Percentiles rank a stretch among this genome's conserved stretches.
Evolutionary conservation across 2,113 vertebrate genomes (phyloP).

Genomic region (Brevimyrus niger): DNA sequence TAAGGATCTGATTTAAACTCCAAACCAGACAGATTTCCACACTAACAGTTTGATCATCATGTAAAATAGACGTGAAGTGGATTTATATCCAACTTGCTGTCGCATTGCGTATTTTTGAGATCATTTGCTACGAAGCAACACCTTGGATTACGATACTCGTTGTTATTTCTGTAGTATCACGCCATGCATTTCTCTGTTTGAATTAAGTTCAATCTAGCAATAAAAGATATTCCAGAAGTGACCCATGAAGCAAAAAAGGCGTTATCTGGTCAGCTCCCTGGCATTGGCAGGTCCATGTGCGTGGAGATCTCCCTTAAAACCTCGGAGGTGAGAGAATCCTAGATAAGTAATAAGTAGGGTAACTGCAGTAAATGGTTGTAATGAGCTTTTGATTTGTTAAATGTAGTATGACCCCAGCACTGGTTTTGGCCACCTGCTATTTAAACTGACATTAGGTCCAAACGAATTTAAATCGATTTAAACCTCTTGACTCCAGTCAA

Average conservation of each 20-base stretch:
- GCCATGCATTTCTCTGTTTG: conserved; percentile 28
- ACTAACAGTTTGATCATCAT: neutral
- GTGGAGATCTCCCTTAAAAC: conserved; percentile 98
- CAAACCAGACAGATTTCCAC: neutral
- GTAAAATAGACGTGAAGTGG: neutral
- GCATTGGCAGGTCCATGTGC: conserved; percentile 92
- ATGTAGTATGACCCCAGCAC: neutral
- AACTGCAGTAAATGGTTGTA: neutral
- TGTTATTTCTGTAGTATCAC: neutral
- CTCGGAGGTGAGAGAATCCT: conserved; percentile 75
- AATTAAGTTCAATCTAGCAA: conserved; percentile 99
- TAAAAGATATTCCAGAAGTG: conserved; percentile 98
- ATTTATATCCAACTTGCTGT: neutral
- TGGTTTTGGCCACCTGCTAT: neutral
- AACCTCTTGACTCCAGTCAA: neutral
- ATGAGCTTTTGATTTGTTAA: neutral
- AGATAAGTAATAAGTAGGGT: neutral
- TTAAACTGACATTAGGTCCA: neutral
- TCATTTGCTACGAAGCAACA: neutral
- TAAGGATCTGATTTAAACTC: conserved; percentile 48
- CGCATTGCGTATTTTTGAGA: neutral
- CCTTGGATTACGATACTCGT: neutral
- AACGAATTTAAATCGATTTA: neutral
- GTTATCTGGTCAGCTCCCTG: conserved; percentile 85
- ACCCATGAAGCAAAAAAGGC: conserved; percentile 99